These are phyloP conservation scores for Rhinogobius similis DNA, from an alignment of 2,113 vertebrate species.

Conservation along the genomic window DNA sequence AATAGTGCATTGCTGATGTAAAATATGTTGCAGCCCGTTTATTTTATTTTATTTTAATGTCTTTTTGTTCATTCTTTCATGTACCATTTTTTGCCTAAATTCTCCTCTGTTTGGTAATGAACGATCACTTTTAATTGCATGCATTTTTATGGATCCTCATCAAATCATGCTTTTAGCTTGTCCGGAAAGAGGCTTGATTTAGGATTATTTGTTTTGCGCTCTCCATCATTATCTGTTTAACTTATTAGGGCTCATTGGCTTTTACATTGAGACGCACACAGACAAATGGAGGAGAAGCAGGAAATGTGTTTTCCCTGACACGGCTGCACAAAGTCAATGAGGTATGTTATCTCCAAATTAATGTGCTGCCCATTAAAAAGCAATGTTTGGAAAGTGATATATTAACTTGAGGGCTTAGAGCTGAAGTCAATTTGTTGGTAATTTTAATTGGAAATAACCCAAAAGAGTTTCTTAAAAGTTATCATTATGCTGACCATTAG, in stretches of 20 bases:
- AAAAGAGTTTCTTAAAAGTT: neutral
- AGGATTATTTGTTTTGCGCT: slow-evolving; percentile 49
- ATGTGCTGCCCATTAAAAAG: slow-evolving; percentile 30
- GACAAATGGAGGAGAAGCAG: slow-evolving; percentile 39
- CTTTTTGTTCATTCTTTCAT: too few relatives aligned
- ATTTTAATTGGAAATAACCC: neutral
- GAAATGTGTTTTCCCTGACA: slow-evolving; percentile 18
- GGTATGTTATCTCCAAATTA: slow-evolving; percentile 50
- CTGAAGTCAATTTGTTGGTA: neutral
- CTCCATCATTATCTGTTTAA: slow-evolving; percentile 60
- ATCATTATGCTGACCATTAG: neutral
- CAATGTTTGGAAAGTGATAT: slow-evolving; percentile 18
- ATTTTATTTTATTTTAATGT: too few relatives aligned
- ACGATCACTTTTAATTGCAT: slow-evolving; percentile 63
- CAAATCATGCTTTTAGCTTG: slow-evolving; percentile 35
- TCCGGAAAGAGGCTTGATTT: slow-evolving; percentile 46
- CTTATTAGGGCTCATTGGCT: slow-evolving; percentile 52
- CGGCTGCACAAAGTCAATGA: slow-evolving; percentile 38
- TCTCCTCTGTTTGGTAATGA: slow-evolving; percentile 44
- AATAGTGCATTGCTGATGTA: too few relatives aligned
- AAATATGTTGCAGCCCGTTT: too few relatives aligned
- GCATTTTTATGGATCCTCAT: slow-evolving; percentile 57
- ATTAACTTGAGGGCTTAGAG: neutral
- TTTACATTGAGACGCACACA: slow-evolving; percentile 26
- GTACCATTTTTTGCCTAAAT: too few relatives aligned